phyloP scores from a whole-genome alignment of 2,113 vertebrate species.

The Eonycteris spelaea region DNA sequence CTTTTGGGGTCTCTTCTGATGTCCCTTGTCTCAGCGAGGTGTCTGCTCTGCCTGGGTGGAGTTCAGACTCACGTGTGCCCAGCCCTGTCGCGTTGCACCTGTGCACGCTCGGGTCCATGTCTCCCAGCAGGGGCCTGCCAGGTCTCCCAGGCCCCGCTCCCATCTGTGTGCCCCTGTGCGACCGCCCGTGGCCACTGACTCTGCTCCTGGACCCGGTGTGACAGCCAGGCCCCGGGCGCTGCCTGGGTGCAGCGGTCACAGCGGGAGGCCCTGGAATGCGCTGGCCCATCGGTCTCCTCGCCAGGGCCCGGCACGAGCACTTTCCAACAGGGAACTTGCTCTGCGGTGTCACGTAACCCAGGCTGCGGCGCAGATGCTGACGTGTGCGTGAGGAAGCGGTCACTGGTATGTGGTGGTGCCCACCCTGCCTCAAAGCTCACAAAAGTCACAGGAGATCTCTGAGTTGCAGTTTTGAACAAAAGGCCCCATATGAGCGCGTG shows the following conservation, averaged over 20 bases:
- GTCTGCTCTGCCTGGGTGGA: background rate
- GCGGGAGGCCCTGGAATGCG: background rate
- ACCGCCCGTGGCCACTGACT: background rate
- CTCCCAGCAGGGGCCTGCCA: background rate
- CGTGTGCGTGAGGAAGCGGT: no score
- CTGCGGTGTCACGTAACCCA: background rate
- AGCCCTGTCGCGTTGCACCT: background rate
- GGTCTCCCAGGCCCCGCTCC: no score
- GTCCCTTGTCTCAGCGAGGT: rapidly evolving
- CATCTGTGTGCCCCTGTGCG: rapidly evolving
- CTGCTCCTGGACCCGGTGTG: rapidly evolving
- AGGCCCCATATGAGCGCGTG: background rate
- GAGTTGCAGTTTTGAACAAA: no score
- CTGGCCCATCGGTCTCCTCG: background rate
- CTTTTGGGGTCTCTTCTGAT: background rate
- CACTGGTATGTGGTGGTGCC: no score
- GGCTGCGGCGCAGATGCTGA: no score
- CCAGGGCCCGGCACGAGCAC: rapidly evolving
- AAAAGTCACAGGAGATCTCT: no score
- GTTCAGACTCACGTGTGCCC: rapidly evolving
- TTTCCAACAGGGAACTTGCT: background rate
- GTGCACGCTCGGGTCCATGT: rapidly evolving
- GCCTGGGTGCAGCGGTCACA: background rate
- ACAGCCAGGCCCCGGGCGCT: background rate
- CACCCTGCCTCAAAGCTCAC: no score